Evolutionary conservation across 2,888 invertebrate species (phyloP).

Genomic region (Neoaliturus tenellus): DNA sequence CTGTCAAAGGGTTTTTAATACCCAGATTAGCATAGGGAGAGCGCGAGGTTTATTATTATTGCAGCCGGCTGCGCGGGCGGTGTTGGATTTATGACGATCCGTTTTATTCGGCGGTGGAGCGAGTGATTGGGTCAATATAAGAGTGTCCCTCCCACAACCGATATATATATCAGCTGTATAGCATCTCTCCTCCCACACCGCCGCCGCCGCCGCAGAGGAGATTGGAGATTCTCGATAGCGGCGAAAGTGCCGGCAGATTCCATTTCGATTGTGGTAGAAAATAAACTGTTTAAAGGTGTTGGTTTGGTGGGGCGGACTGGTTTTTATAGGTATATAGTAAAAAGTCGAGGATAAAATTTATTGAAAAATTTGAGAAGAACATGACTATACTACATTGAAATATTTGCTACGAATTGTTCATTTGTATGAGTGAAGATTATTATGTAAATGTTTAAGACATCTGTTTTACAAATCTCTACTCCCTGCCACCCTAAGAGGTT

Average conservation of each 20-base stretch:
- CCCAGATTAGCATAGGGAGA: conserved; percentile 3
- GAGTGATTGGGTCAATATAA: conserved; percentile 11
- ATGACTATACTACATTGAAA: too few relatives aligned
- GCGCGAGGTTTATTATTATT: conserved; percentile 23
- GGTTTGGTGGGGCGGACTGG: background rate
- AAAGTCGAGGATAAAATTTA: too few relatives aligned
- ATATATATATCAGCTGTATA: background rate
- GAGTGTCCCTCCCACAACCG: background rate
- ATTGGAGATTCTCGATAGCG: conserved; percentile 2
- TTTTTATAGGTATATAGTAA: too few relatives aligned
- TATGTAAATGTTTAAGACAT: too few relatives aligned
- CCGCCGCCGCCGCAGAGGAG: background rate
- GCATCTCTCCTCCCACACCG: background rate
- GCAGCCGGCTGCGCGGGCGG: background rate
- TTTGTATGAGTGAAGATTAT: too few relatives aligned
- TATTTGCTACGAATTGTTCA: too few relatives aligned
- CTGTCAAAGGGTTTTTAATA: conserved; percentile 33
- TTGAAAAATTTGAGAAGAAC: too few relatives aligned
- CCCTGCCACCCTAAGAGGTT: too few relatives aligned
- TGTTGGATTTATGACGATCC: background rate
- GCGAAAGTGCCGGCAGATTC: conserved; percentile 5
- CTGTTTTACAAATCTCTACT: too few relatives aligned
- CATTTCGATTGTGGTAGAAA: conserved; percentile 28
- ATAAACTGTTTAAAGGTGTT: background rate
- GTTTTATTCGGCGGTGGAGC: background rate